Conservation (phyloP, 2,888 invertebrate species). For the Acanthoscelides obtectus region DNA sequence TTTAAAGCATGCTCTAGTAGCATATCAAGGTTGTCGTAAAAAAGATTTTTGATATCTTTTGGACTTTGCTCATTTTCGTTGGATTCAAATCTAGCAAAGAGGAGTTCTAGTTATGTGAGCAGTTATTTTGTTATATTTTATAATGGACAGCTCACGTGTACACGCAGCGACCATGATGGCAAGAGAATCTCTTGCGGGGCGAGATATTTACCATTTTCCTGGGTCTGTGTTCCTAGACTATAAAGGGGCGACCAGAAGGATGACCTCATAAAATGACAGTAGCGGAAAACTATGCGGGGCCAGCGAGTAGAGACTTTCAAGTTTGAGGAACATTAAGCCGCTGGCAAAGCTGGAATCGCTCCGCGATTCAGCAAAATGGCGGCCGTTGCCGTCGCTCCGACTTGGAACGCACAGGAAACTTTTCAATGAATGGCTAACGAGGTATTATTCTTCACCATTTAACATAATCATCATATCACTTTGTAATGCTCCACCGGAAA, state of each 20-base stretch:
- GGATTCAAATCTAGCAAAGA: no score
- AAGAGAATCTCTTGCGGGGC: no score
- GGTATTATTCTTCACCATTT: constrained; percentile 48
- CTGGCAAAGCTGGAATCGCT: constrained; percentile 44
- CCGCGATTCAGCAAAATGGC: constrained; percentile 40
- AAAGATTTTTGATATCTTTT: no score
- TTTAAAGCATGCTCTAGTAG: no score
- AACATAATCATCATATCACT: constrained; percentile 49
- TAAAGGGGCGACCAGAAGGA: background rate
- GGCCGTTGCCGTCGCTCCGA: constrained; percentile 15
- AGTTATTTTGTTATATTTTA: no score
- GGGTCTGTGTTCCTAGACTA: background rate
- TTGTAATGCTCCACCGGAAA: constrained; percentile 37
- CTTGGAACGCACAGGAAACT: constrained; percentile 31
- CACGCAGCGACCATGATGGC: no score
- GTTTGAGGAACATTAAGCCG: constrained; percentile 16
- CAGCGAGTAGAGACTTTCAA: background rate
- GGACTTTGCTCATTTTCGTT: no score
- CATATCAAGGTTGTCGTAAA: no score
- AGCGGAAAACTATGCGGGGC: background rate
- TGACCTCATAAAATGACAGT: background rate
- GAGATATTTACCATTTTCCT: no score
- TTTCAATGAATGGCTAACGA: constrained; percentile 49
- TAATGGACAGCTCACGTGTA: no score
- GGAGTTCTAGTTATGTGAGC: no score